These are phyloP conservation scores for Macrosiphum euphorbiae DNA, from an alignment of 2,888 invertebrate genomes.

Conservation along the genomic window DNA sequence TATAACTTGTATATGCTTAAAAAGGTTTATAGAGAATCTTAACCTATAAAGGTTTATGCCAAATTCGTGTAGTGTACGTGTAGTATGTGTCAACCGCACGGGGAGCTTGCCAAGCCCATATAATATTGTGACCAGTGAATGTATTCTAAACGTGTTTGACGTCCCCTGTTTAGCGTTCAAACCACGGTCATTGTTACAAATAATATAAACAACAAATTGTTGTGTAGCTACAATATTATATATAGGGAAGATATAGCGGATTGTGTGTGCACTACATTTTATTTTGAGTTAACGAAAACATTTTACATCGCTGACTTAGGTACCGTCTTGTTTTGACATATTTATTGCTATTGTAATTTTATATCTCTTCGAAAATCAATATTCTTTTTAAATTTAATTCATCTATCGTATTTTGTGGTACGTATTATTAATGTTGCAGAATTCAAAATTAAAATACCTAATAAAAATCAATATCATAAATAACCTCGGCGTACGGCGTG, in stretches of 20 bases:
- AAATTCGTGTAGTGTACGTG: background rate
- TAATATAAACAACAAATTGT: background rate
- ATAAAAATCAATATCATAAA: conserved; percentile 33
- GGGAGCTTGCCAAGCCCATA: conserved; percentile 50
- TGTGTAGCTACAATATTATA: too few species aligned
- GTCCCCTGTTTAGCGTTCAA: conserved; percentile 10
- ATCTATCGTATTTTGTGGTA: background rate
- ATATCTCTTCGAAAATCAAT: background rate
- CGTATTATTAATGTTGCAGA: background rate
- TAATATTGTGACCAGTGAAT: conserved; percentile 48
- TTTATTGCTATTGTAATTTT: background rate
- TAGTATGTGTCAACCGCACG: conserved; percentile 20
- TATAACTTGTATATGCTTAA: background rate
- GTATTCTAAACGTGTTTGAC: conserved; percentile 45
- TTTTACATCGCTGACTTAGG: background rate
- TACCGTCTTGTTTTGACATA: background rate
- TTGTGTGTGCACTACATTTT: background rate
- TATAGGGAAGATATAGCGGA: background rate
- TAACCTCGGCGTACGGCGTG: background rate
- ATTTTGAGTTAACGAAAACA: background rate
- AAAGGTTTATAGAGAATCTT: conserved; percentile 7
- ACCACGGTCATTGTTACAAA: conserved; percentile 37
- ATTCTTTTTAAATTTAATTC: background rate
- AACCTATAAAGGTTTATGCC: conserved; percentile 57
- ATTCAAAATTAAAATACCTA: background rate